phyloP scores from a whole-genome alignment of 2,797 vertebrate genomes.

The Erithacus rubecula region DNA sequence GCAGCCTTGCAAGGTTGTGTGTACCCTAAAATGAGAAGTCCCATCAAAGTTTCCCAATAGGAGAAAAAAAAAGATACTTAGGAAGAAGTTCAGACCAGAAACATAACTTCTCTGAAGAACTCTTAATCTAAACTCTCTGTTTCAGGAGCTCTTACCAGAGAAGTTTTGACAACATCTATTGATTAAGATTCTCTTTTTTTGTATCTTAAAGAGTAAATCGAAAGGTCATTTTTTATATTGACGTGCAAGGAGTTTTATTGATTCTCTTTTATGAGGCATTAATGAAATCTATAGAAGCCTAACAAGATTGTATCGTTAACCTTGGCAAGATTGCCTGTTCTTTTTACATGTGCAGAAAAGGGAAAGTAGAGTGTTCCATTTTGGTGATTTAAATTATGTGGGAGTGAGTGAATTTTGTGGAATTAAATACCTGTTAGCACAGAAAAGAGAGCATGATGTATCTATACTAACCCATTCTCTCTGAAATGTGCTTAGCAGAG shows the following conservation, averaged over 20 bases:
- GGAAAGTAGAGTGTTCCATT: neutral
- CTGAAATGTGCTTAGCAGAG: conserved; percentile 46
- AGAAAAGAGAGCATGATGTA: neutral
- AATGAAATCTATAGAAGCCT: conserved; percentile 61
- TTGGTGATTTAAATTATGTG: neutral
- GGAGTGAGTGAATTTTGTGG: neutral
- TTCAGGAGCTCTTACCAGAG: neutral
- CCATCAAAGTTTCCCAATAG: neutral
- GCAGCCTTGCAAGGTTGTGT: neutral
- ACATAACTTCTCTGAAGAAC: neutral
- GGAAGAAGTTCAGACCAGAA: neutral
- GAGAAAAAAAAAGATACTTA: neutral
- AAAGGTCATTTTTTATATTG: conserved; percentile 63
- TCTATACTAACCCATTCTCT: conserved; percentile 8
- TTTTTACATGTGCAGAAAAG: conserved; percentile 1
- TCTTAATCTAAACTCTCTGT: neutral
- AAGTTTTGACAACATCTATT: conserved; percentile 27
- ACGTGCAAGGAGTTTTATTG: conserved; percentile 48
- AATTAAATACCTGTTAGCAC: neutral
- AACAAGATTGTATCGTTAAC: conserved; percentile 54
- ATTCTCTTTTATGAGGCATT: conserved; percentile 62
- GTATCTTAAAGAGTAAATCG: conserved; percentile 44
- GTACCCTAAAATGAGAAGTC: neutral
- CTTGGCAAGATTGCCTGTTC: neutral
- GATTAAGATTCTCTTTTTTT: conserved; percentile 24